These are phyloP conservation scores for Malachius bipustulatus DNA, from an alignment of 2,888 invertebrate genomes.

Conservation along the genomic window DNA sequence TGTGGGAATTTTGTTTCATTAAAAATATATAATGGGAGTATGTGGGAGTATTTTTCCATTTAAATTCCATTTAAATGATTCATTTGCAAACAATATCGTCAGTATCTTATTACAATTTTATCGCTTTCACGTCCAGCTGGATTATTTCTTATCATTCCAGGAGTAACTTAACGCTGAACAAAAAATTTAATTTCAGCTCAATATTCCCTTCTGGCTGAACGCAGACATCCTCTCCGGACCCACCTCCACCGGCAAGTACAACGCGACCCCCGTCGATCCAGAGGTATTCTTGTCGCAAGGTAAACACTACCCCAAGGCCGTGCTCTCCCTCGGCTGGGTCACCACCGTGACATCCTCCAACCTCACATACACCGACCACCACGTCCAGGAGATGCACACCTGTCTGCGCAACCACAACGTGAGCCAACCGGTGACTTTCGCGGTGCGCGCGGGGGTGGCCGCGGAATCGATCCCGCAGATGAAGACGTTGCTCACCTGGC, in stretches of 20 bases:
- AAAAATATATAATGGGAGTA: no score
- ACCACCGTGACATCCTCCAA: slow-evolving; percentile 41
- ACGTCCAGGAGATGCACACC: slow-evolving; percentile 58
- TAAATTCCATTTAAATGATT: no score
- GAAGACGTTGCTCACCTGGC: slow-evolving; percentile 42
- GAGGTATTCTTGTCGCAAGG: slow-evolving; percentile 48
- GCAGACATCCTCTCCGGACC: slow-evolving; percentile 78
- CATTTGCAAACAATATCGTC: no score
- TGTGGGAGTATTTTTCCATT: no score
- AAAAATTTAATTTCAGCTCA: no score
- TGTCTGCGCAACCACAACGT: slow-evolving; percentile 43
- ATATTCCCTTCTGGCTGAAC: slow-evolving; percentile 78
- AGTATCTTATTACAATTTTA: no score
- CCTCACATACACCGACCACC: slow-evolving; percentile 48
- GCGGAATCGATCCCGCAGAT: slow-evolving; percentile 53
- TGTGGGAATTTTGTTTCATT: no score
- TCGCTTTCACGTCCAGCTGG: no score
- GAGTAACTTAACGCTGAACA: no score
- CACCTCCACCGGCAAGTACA: slow-evolving; percentile 38
- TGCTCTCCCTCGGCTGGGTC: slow-evolving; percentile 79
- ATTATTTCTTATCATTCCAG: no score
- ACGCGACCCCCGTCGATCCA: slow-evolving; percentile 50
- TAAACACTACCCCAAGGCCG: slow-evolving; percentile 47
- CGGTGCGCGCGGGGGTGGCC: slow-evolving; percentile 59
- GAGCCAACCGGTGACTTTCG: slow-evolving; percentile 66